Evolutionary conservation across 1,140 invertebrate species (phyloP).

Genomic region (Thalassaphorura encarpata): DNA sequence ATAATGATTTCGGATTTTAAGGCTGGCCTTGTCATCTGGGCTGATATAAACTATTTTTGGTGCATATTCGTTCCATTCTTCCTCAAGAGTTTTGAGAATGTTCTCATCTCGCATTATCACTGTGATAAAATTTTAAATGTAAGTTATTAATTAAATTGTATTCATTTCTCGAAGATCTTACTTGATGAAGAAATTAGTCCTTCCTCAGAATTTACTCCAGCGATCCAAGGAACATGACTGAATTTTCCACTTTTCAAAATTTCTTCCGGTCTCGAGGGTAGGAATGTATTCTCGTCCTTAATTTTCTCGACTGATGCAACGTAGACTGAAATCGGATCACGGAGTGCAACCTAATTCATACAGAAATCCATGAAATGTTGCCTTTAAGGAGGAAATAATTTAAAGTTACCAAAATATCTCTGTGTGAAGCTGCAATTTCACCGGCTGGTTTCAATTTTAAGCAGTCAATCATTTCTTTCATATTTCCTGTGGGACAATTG

Average conservation of each 20-base stretch:
- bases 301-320: conserved; percentile 10
- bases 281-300: conserved; percentile 2
- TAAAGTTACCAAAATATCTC: neutral
- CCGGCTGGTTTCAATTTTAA: conserved; percentile 8
- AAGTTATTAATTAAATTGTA: neutral
- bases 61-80: neutral
- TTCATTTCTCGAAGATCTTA: neutral
- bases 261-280: conserved; percentile 12
- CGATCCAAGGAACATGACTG: conserved; percentile 7
- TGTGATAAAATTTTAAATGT: neutral
- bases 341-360: too few relatives aligned
- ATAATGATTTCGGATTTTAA: neutral
- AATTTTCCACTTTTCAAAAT: conserved; percentile 1
- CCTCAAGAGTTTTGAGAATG: neutral
- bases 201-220: conserved; percentile 10
- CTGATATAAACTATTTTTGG: neutral
- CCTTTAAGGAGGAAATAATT: too few relatives aligned
- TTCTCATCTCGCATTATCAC: neutral
- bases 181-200: conserved; percentile 10
- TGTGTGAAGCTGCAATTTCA: neutral
- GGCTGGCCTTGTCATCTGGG: too few relatives aligned
- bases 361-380: too few relatives aligned
- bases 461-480: conserved; percentile 25
- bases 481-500: conserved; percentile 35
- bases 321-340: conserved; percentile 7